These are phyloP conservation scores for Syngnathus typhle DNA, from an alignment of 2,113 vertebrate species.

Conservation along the genomic window DNA sequence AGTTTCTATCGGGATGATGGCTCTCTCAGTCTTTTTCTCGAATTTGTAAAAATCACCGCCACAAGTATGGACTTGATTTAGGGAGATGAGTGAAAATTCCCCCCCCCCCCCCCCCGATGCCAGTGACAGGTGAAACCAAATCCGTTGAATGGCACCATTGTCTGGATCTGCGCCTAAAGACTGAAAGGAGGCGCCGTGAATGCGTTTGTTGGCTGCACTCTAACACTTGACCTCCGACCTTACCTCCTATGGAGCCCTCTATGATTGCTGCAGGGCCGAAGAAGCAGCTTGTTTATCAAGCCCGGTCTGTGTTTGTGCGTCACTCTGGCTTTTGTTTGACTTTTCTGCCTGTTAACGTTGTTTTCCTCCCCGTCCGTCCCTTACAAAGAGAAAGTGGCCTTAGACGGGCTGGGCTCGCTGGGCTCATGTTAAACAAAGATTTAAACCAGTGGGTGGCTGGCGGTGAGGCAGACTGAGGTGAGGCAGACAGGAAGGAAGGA, in stretches of 20 bases:
- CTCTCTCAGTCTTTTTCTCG: no score
- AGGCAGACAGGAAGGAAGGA: slow-evolving; percentile 37
- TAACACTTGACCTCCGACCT: slow-evolving; percentile 65
- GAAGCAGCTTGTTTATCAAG: slow-evolving; percentile 57
- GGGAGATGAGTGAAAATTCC: no score
- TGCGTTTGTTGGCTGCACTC: slow-evolving; percentile 17
- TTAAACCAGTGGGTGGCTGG: slow-evolving; percentile 25
- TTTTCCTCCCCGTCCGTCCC: slow-evolving; percentile 42
- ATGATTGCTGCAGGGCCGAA: slow-evolving; percentile 45
- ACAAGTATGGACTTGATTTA: no score
- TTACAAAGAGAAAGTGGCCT: slow-evolving; percentile 51
- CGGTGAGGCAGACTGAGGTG: slow-evolving; percentile 15
- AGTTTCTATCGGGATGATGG: neutral
- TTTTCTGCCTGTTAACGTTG: slow-evolving; percentile 23
- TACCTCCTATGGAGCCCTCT: slow-evolving; percentile 48
- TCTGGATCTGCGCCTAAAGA: neutral
- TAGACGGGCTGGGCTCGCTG: slow-evolving; percentile 59
- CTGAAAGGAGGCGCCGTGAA: neutral
- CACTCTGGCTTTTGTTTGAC: neutral
- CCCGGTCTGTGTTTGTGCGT: slow-evolving; percentile 17
- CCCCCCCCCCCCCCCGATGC: no score
- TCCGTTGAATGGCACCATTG: neutral
- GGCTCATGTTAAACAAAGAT: slow-evolving; percentile 51
- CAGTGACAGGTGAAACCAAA: neutral
- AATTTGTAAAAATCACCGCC: no score